phyloP scores from a whole-genome alignment of 2,888 invertebrate genomes.

The Eupithecia pulchellata region DNA sequence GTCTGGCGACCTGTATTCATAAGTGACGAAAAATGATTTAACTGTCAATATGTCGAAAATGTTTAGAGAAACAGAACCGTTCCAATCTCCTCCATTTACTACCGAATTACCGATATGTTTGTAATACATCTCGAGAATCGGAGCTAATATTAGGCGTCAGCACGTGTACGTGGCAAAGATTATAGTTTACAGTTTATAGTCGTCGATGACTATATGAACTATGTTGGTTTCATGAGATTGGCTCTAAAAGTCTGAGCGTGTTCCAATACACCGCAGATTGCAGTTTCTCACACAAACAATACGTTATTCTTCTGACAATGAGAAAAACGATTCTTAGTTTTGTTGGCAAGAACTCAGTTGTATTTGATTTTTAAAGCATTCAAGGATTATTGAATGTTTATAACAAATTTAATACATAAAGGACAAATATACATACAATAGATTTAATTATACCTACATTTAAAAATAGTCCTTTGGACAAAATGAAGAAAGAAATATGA shows the following conservation, averaged over 20 bases:
- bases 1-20: constrained; percentile 34
- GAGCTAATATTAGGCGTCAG: constrained; percentile 38
- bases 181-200: constrained; percentile 36
- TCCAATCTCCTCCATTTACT: constrained; percentile 28
- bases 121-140: constrained; percentile 25
- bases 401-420: not conserved
- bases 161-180: constrained; percentile 36
- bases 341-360: constrained; percentile 34
- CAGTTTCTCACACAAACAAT: constrained; percentile 51
- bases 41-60: constrained; percentile 36
- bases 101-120: constrained; percentile 37
- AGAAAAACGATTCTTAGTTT: constrained; percentile 43
- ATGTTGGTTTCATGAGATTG: constrained; percentile 37
- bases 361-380: not conserved
- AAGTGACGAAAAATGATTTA: constrained; percentile 35
- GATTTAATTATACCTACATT: too few species aligned
- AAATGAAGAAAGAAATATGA: too few species aligned
- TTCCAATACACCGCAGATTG: constrained; percentile 38
- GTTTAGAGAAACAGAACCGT: constrained; percentile 38
- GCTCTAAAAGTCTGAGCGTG: constrained; percentile 33
- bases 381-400: not conserved
- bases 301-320: constrained; percentile 46
- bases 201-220: constrained; percentile 25
- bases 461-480: not conserved
- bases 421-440: not conserved